Base-by-base conservation (phyloP, 2,888 invertebrate genomes). In the Polydrusus pterygomalis region DNA sequence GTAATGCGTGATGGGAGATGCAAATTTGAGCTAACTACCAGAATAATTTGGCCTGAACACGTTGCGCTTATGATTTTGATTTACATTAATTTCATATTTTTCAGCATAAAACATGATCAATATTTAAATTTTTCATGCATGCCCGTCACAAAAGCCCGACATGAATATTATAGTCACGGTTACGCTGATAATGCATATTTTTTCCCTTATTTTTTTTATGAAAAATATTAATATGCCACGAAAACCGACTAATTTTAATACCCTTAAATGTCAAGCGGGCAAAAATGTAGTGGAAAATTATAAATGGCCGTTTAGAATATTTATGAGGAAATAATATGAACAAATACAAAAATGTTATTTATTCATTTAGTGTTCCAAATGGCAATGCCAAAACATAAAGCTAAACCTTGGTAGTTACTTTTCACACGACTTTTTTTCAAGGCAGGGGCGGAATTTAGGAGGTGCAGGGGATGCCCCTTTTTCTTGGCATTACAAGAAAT, bases 51-150 rank as follows among this genome's bases (percentile, higher is more conserved):
- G 86, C 85, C 83, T 80, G 86, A 87, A 87, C 87, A 87, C 86
- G 87, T 87, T 85, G 87, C 87, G 87, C 87, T 87, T 85, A 84
- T 87, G 87, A 87, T 87, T 87, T 86, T 85, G 87, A 87, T 87
- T 87, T 87, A 87, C 87, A 87, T 87, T 87, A 87, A 87, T 87
- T 87, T 86, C 86, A 86, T 87, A 87, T 87, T 87, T 87, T 87
- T 87, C 87, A 87, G 82, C 82, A 84, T 85, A 84, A 85, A 83
- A 82, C 83, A 79, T 82, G 83, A 84, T 85, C 85, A 82, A 85
- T 85, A 85, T 85, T 84, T 83, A 84, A 84, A 85, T 84, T 84
- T 84, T 83, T 82, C 80, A 81, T 83, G 81, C 82, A 76, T 74
- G 75, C 70, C 70, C 73, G 49, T 75, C 75, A 74, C 38, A 69